Evolutionary conservation across 2,888 invertebrate genomes (phyloP).

Genomic region (Adela reaumurella): DNA sequence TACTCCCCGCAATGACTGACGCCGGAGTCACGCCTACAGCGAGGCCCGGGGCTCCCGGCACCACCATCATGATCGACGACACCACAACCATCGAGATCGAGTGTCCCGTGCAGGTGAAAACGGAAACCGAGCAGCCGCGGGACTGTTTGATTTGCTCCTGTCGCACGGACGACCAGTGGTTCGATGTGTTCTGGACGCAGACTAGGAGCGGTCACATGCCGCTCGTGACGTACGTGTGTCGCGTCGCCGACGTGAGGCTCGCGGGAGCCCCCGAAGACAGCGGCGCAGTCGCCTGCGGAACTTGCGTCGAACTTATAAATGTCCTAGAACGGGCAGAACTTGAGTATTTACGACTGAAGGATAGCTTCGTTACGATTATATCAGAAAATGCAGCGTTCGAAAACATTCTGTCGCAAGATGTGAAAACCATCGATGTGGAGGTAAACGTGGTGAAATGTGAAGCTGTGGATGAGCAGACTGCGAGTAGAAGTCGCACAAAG

Average conservation of each 20-base stretch:
- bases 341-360: conserved; percentile 34
- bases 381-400: conserved; percentile 38
- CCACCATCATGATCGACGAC: too few relatives aligned
- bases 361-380: conserved; percentile 34
- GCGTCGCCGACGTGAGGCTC: conserved; percentile 17
- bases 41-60: too few relatives aligned
- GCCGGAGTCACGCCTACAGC: too few relatives aligned
- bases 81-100: neutral
- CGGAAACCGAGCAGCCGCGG: neutral
- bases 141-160: neutral
- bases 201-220: conserved; percentile 25
- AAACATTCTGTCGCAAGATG: conserved; percentile 12
- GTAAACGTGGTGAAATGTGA: neutral
- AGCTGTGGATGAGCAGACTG: neutral
- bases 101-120: neutral
- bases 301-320: conserved; percentile 34
- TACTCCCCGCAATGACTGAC: too few relatives aligned
- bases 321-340: conserved; percentile 37
- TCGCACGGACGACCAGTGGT: conserved; percentile 12
- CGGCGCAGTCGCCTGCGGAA: conserved; percentile 28
- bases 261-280: conserved; percentile 14
- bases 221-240: conserved; percentile 26
- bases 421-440: conserved; percentile 17
- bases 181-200: conserved; percentile 22
- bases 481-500: too few relatives aligned